phyloP scores from a whole-genome alignment of 2,113 vertebrate species.

The Eulacestoma nigropectus region DNA sequence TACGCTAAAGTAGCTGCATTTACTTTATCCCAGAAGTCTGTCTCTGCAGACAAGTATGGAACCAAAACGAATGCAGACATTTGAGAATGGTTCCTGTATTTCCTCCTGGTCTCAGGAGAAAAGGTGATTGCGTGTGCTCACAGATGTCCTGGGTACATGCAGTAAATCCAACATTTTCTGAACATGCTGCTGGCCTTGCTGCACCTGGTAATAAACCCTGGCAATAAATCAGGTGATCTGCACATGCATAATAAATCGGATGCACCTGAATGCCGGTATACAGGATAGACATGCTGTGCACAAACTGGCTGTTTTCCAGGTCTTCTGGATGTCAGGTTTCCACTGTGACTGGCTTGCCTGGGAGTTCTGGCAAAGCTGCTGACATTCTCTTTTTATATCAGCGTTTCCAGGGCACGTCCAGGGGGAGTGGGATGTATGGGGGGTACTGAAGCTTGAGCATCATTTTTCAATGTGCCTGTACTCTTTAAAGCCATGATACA shows the following conservation, averaged over 20 bases:
- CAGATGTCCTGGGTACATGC: background rate
- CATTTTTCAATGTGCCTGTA: background rate
- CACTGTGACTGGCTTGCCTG: background rate
- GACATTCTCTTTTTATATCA: background rate
- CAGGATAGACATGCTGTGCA: slow-evolving; percentile 39
- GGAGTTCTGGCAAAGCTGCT: background rate
- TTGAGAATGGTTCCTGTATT: background rate
- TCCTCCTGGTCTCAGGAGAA: background rate
- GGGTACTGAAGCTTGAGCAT: background rate
- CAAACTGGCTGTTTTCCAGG: background rate
- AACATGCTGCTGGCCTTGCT: background rate
- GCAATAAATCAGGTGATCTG: slow-evolving; percentile 47
- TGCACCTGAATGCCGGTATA: slow-evolving; percentile 9
- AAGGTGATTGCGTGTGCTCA: background rate
- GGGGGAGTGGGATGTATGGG: background rate
- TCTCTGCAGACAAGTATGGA: background rate
- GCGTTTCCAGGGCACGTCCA: background rate
- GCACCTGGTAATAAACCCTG: slow-evolving; percentile 43
- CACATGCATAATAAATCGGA: slow-evolving; percentile 38
- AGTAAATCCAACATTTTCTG: slow-evolving; percentile 35
- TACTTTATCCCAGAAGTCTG: background rate
- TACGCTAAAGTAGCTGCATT: background rate
- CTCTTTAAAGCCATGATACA: background rate
- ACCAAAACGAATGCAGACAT: background rate
- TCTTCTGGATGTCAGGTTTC: slow-evolving; percentile 37